Percentiles rank a stretch among this genome's conserved stretches.
These are phyloP conservation scores for Phoronis australis DNA, from an alignment of 2,888 invertebrate genomes.

Conservation along the genomic window DNA sequence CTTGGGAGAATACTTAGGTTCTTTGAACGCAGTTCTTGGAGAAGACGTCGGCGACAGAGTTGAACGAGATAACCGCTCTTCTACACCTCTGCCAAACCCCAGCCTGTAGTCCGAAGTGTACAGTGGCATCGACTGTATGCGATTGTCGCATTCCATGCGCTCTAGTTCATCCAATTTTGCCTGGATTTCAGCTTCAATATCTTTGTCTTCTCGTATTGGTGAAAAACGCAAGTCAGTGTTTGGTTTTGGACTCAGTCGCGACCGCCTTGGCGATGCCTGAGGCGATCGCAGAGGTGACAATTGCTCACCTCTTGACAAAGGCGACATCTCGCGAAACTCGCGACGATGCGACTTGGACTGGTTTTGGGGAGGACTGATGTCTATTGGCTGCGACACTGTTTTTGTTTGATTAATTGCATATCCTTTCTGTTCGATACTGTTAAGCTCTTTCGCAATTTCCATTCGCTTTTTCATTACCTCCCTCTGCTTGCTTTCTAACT, in stretches of 20 bases:
- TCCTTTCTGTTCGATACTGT: not conserved
- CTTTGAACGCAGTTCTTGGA: no score
- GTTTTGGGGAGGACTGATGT: not conserved
- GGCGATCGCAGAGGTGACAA: conserved; percentile 27
- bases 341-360: not conserved
- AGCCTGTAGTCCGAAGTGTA: not conserved
- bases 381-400: not conserved
- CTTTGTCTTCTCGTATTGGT: conserved; percentile 56
- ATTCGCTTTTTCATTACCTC: not conserved
- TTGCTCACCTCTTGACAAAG: conserved; percentile 11
- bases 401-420: not conserved
- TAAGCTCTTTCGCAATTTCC: not conserved
- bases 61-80: not conserved
- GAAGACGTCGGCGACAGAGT: not conserved
- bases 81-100: not conserved
- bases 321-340: conserved; percentile 15
- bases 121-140: not conserved
- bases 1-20: no score
- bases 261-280: conserved; percentile 42
- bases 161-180: conserved; percentile 13
- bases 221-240: conserved; percentile 59
- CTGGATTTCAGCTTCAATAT: conserved; percentile 52
- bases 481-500: not conserved
- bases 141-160: no score
- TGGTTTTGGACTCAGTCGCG: conserved; percentile 56